Evolutionary conservation across 2,888 invertebrate species (phyloP).

Genomic region (Helicoverpa assulta): DNA sequence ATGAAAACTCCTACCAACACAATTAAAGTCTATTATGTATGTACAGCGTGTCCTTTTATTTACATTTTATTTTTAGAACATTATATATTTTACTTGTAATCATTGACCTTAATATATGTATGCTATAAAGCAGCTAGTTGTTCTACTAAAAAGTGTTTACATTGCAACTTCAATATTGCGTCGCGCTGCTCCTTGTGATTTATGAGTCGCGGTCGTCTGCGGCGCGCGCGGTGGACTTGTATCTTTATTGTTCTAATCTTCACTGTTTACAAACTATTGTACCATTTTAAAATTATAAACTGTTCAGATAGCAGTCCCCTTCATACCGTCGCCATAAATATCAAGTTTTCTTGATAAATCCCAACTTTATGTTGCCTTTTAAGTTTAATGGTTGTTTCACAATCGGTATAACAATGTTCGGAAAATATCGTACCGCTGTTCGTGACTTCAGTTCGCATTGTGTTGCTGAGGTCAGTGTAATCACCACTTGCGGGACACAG

Average conservation of each 20-base stretch:
- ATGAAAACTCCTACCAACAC: constrained; percentile 18
- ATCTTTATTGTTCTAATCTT: constrained; percentile 66
- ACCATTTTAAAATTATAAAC: constrained; percentile 59
- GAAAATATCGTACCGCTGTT: constrained; percentile 39
- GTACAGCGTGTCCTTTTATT: neutral
- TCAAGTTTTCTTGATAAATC: constrained; percentile 58
- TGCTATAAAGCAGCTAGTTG: constrained; percentile 1
- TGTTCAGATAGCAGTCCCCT: constrained; percentile 50
- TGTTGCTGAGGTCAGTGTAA: constrained; percentile 35
- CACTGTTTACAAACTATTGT: constrained; percentile 63
- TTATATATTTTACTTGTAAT: neutral
- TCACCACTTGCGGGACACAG: constrained; percentile 30
- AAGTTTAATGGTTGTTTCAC: constrained; percentile 49
- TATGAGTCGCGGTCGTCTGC: constrained; percentile 43
- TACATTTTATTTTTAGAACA: neutral
- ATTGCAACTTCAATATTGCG: constrained; percentile 41
- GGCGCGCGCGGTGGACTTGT: constrained; percentile 48
- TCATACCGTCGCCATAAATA: constrained; percentile 51
- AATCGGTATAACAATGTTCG: constrained; percentile 37
- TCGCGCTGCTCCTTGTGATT: constrained; percentile 54
- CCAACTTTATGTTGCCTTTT: constrained; percentile 52
- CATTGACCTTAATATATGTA: constrained; percentile 8
- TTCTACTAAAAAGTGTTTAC: constrained; percentile 14
- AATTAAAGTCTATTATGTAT: constrained; percentile 20
- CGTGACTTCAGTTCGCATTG: constrained; percentile 47